These are phyloP conservation scores for Xyrichtys novacula DNA, from an alignment of 2,797 vertebrate species.

Conservation along the genomic window DNA sequence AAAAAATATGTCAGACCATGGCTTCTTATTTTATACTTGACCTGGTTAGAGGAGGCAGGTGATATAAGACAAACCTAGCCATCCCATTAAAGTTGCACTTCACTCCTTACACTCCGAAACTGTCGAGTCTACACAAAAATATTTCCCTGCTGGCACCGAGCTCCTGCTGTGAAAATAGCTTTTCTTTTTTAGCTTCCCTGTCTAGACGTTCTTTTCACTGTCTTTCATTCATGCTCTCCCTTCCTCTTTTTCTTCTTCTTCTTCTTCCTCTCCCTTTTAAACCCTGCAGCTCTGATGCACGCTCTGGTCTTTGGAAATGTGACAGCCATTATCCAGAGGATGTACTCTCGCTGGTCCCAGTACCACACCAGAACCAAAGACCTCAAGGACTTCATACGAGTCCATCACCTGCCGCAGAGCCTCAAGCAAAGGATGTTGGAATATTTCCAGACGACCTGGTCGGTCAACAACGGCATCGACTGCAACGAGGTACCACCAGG, in stretches of 20 bases:
- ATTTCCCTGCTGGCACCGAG: not conserved
- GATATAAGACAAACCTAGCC: not conserved
- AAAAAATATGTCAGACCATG: too few relatives aligned
- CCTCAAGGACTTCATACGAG: slow-evolving; percentile 97
- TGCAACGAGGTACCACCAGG: slow-evolving; percentile 90
- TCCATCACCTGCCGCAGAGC: slow-evolving; percentile 95
- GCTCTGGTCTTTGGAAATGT: slow-evolving; percentile 98
- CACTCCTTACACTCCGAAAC: not conserved
- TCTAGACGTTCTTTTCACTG: slow-evolving; percentile 9
- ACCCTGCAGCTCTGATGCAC: slow-evolving; percentile 92
- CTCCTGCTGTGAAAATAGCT: slow-evolving; percentile 5
- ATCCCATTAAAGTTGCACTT: slow-evolving; percentile 8
- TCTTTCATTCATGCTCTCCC: slow-evolving; percentile 10
- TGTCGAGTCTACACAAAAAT: slow-evolving; percentile 5
- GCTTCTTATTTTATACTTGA: not conserved
- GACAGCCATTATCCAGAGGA: slow-evolving; percentile 98
- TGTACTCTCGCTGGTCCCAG: slow-evolving; percentile 98
- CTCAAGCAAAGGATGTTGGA: slow-evolving; percentile 98
- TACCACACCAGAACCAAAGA: slow-evolving; percentile 99
- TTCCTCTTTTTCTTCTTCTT: too few relatives aligned
- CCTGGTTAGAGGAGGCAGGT: slow-evolving; percentile 14
- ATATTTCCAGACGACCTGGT: slow-evolving; percentile 98
- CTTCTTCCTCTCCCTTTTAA: slow-evolving; percentile 20
- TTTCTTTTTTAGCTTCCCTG: slow-evolving; percentile 6
- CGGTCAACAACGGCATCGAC: slow-evolving; percentile 97